phyloP scores from a whole-genome alignment of 2,888 invertebrate species.

The Nephrocerus scutellatus region DNA sequence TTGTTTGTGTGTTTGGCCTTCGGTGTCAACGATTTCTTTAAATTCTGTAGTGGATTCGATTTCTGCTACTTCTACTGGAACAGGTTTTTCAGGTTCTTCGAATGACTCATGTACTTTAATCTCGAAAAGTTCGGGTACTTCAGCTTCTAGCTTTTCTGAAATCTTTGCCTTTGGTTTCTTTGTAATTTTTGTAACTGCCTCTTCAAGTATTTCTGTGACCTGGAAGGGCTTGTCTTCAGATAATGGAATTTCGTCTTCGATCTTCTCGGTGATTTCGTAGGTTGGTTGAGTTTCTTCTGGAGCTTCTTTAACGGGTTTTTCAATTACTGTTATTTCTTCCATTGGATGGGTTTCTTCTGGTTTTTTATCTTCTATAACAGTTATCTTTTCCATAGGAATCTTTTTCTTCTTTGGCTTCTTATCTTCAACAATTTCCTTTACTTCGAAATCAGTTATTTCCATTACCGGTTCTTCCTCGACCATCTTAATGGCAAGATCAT shows the following conservation, averaged over 20 bases:
- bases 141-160: slow-evolving; percentile 21
- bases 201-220: slow-evolving; percentile 12
- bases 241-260: slow-evolving; percentile 14
- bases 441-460: slow-evolving; percentile 17
- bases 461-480: slow-evolving; percentile 29
- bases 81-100: slow-evolving; percentile 21
- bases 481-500: slow-evolving; percentile 4
- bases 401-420: slow-evolving; percentile 35
- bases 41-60: slow-evolving; percentile 45
- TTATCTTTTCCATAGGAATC: slow-evolving; percentile 36
- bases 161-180: slow-evolving; percentile 14
- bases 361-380: slow-evolving; percentile 50
- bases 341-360: slow-evolving; percentile 34
- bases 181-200: slow-evolving; percentile 13
- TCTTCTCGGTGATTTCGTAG: slow-evolving; percentile 13
- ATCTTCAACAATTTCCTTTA: slow-evolving; percentile 22
- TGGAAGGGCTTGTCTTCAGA: slow-evolving; percentile 15
- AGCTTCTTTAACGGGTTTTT: slow-evolving; percentile 48
- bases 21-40: slow-evolving; percentile 44
- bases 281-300: slow-evolving; percentile 9
- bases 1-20: slow-evolving; percentile 44
- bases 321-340: slow-evolving; percentile 25
- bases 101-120: slow-evolving; percentile 32
- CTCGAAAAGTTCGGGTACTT: slow-evolving; percentile 23
- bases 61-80: slow-evolving; percentile 31